These are phyloP conservation scores for Myotis daubentonii DNA, from an alignment of 2,797 vertebrate species.

Conservation along the genomic window DNA sequence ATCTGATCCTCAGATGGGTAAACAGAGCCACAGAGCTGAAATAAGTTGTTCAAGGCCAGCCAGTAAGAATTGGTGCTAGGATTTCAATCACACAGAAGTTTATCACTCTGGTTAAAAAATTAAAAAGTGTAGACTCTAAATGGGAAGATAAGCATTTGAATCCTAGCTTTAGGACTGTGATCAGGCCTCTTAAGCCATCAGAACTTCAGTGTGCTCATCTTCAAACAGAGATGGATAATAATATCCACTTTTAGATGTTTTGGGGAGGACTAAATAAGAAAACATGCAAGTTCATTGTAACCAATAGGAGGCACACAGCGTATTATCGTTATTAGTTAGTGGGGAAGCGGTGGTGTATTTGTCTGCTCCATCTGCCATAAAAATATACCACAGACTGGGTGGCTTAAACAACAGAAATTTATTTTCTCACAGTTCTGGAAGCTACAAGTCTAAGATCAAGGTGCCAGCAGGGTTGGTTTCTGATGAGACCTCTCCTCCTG, in stretches of 20 bases:
- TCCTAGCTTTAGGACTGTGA: not conserved
- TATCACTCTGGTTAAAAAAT: not conserved
- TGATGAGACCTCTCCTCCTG: not conserved
- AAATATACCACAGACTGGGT: not conserved
- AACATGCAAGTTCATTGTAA: not conserved
- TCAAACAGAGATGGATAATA: not conserved
- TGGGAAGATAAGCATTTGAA: not conserved
- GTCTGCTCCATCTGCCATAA: not conserved
- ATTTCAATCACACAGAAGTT: not conserved
- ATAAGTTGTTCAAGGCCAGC: not conserved
- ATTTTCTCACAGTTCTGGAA: not conserved
- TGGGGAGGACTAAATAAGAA: not conserved
- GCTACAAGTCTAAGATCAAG: not conserved
- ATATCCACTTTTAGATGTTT: not conserved
- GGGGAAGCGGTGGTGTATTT: too few species aligned
- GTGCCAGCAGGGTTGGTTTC: not conserved
- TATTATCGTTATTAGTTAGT: not conserved
- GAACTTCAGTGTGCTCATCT: not conserved
- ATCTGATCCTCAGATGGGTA: not conserved
- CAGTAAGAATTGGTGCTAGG: not conserved
- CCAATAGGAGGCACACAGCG: fast-evolving
- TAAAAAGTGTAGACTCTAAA: not conserved
- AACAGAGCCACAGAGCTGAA: not conserved
- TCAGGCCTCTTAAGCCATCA: not conserved
- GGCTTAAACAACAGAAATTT: not conserved